Conservation (phyloP, 1,140 invertebrate genomes). For the Drosophila repletoides region DNA sequence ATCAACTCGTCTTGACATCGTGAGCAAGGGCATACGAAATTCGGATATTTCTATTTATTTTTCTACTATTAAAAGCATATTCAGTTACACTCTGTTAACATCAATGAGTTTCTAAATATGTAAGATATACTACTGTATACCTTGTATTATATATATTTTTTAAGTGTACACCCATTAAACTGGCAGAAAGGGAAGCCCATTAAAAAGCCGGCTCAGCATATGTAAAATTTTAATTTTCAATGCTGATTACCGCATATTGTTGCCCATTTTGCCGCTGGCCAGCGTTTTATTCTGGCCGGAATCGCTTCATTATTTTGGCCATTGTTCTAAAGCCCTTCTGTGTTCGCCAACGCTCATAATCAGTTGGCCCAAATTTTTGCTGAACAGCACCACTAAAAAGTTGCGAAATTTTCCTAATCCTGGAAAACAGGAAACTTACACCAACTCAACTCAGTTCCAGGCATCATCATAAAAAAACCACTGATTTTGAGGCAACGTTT, state of each 20-base stretch:
- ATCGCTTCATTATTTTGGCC: constrained; percentile 35
- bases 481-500: constrained; percentile 9
- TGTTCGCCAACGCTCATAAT: constrained; percentile 9
- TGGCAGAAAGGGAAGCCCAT: too few relatives aligned
- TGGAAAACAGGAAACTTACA: not conserved
- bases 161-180: too few relatives aligned
- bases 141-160: too few relatives aligned
- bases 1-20: too few relatives aligned
- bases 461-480: constrained; percentile 3
- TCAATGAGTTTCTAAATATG: too few relatives aligned
- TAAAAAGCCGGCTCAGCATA: constrained; percentile 2
- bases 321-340: constrained; percentile 42
- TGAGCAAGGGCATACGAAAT: too few relatives aligned
- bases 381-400: constrained; percentile 30
- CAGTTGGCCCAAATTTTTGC: constrained; percentile 44
- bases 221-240: constrained; percentile 3
- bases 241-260: constrained; percentile 23
- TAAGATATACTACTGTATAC: too few relatives aligned
- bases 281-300: not conserved
- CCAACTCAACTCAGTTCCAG: not conserved
- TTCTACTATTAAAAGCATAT: too few relatives aligned
- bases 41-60: too few relatives aligned
- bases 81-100: too few relatives aligned
- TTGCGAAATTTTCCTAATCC: too few relatives aligned
- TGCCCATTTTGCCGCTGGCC: not conserved